Base-by-base conservation (phyloP, 1,140 invertebrate species). In the Pantala flavescens region DNA sequence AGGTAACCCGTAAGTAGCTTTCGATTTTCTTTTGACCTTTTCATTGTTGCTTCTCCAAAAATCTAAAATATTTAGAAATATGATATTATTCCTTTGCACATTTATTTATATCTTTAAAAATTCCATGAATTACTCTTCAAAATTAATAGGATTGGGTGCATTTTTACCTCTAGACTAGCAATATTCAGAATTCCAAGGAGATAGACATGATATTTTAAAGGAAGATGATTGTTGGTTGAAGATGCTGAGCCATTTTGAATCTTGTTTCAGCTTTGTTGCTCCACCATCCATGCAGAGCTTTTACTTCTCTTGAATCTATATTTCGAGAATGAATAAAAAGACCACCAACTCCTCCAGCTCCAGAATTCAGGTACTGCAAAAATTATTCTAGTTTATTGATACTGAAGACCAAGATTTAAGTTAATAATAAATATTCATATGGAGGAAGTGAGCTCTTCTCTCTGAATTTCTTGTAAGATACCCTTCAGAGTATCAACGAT, bases 171-270 rank as follows among this genome's bases (percentile, higher is more conserved):
- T 36, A 87, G 77, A 78, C 83, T 84, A 23, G 85, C 86, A 77
- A 85, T 81, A 7, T 88, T 78, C 42, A 84, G 80, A 82, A 0
- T 88, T 79, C 28, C 87, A 78, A 7, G 85, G 84, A 16, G 88
- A 83, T 12, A 88, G 85, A 79, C 88, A 89, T 73, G 82, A 84
- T 11, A 89, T 77, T 74, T 85, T 80, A 78, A 86, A 88, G 16
- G 82, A 83, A 74, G 82, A 80, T 10, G 85, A 83, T 12, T 86
- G 86, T 81, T 7, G 83, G 76, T 43, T 86, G 83, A 77, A 86
- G 82, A 43, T 83, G 84, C 84, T 79, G 70, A 9, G 70, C 49
- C 80, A 80, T 80, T 23, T 77, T 55, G 72, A 80, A 80, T 73
- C 78, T 79, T 14, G 80, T 81, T 42, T 79, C 75, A 11, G 76